Base-by-base conservation (phyloP, 1,140 invertebrate species). In the Campoletis sonorensis region DNA sequence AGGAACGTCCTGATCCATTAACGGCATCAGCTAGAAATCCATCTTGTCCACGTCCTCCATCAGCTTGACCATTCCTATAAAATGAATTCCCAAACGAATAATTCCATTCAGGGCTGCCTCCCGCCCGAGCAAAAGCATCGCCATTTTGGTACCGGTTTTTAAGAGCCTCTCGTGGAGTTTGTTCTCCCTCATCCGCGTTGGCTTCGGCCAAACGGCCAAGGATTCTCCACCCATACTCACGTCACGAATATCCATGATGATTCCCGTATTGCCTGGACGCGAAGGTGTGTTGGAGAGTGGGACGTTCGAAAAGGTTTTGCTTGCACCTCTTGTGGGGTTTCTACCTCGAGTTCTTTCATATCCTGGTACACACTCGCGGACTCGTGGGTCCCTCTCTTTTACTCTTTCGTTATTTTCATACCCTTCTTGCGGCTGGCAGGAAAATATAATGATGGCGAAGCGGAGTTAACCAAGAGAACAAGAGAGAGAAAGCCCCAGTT, bases 361-460 rank as follows among this genome's bases (percentile, higher is more conserved):
- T 72, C 40, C 70, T 75, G 33, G 23, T 30, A 49, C 72, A 73
- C 71, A 73, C 71, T 40, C 40, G 40, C 16, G 18, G 5, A 4
- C 21, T 26, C n/a, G 15, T 21, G 15, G 37, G 18, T 64, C 40
- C 37, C n/a, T 58, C 51, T 72, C 64, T 71, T 37, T 79, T 16
- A 15, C 72, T 75, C 37, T 75, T 45, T 54, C 13, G 10, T 45
- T 51, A 27, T 23, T 67, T 81, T 79, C 79, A 67, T 80, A 64
- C 81, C 83, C 83, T 86, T 86, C 86, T 87, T 82, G 83, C 79
- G 83, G 84, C 83, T 37, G 54, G n/a, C 83, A 82, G 89, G 88
- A 89, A 89, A 90, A 89, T 87, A 89, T 90, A 90, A 90, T 89
- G 88, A 90, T 89, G 89, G 88, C 89, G 88, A 89, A 81, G 71